Conservation (phyloP, 2,113 vertebrate species). For the Melospiza georgiana region DNA sequence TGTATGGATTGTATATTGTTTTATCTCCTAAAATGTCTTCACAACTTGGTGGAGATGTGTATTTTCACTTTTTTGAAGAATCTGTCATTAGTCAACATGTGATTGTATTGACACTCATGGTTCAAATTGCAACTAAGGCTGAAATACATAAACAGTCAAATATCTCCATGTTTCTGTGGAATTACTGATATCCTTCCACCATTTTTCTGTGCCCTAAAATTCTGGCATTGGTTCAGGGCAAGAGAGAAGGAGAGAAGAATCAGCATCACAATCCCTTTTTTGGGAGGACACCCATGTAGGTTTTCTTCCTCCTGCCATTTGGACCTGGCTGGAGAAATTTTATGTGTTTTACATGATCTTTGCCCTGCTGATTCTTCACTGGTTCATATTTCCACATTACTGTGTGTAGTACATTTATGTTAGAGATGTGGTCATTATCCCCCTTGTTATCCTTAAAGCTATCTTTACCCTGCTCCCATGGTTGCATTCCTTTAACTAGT, state of each 20-base stretch:
- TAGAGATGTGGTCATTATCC: background rate
- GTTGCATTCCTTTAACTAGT: background rate
- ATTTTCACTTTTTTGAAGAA: background rate
- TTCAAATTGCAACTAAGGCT: background rate
- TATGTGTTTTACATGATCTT: background rate
- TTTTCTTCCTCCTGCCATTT: background rate
- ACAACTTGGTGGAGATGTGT: background rate
- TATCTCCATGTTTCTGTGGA: background rate
- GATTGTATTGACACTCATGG: background rate
- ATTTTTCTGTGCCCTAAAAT: background rate
- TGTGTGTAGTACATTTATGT: background rate
- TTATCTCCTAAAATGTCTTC: background rate
- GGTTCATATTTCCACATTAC: background rate
- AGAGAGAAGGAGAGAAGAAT: background rate
- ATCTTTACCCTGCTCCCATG: background rate
- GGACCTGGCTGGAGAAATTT: background rate
- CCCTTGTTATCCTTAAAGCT: background rate
- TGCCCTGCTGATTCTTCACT: background rate
- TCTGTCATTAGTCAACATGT: background rate
- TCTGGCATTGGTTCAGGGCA: background rate
- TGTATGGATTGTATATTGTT: background rate
- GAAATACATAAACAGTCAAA: rapidly evolving
- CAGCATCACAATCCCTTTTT: background rate
- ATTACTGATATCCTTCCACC: background rate
- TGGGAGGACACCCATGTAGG: rapidly evolving